Base-by-base conservation (phyloP, 2,113 vertebrate species). In the Pardalotus punctatus region DNA sequence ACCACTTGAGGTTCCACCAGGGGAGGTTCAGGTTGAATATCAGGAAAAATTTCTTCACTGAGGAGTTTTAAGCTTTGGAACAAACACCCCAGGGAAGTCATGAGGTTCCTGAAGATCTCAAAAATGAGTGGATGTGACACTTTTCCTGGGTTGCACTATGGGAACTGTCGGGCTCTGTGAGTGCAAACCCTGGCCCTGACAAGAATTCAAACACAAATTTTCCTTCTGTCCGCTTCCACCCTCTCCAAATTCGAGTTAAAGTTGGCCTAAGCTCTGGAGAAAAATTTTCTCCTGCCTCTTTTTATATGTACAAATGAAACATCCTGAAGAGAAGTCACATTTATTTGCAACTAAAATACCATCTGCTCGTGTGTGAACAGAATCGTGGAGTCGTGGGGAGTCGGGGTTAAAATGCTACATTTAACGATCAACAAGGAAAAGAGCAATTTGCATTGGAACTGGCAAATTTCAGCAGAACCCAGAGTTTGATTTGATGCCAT, bases 381-480 rank as follows among this genome's bases (percentile, higher is more conserved):
- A 78, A 50, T 1, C 33, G 38, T 4, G 4, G 76, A 58, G 66
- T 76, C 72, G 28, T 35, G 71, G 40, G 70, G 88, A 40, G 79
- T 72, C 36, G 25, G 88, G 91, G 74, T 87, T 80, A 77, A 87
- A 88, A 85, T 21, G 66, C 25, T 16, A 20, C 48, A 78, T 71
- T 88, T 90, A 66, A 91, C 81, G 86, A 81, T 62, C 16, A 4
- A n/a, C 36, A 91, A 65, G n/a, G 29, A 95, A 96, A 94, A 96
- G 72, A 93, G 86, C 90, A 95, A 64, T 80, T 72, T 23, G 3
- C 14, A 5, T 54, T 50, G 81, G 66, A 90, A 78, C 81, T 10
- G 53, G 47, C 19, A 60, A 15, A 56, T 91, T 90, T 48, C 66
- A 90, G 47, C 43, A 86, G 31, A 88, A 27, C 43, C 81, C 76